Evolutionary conservation across 2,797 vertebrate species (phyloP).

Genomic region (Chlorospingus flavigularis): DNA sequence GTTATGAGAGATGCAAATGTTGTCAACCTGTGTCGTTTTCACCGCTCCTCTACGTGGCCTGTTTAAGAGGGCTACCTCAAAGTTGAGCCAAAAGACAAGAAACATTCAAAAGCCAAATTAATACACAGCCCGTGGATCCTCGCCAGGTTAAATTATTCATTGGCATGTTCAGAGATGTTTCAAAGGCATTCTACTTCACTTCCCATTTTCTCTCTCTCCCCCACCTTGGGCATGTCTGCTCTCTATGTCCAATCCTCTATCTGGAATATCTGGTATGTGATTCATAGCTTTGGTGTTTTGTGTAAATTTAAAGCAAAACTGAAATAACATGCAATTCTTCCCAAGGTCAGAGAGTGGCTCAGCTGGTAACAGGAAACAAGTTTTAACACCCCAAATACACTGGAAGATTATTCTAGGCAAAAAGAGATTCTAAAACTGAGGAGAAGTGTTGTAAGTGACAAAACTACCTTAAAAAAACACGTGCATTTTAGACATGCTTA

Average conservation of each 20-base stretch:
- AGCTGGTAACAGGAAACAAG: not conserved
- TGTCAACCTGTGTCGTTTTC: not conserved
- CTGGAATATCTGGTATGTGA: not conserved
- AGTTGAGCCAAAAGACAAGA: not conserved
- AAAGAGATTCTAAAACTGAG: not conserved
- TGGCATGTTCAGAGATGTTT: constrained; percentile 11
- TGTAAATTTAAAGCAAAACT: not conserved
- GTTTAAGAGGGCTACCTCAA: not conserved
- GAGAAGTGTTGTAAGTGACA: not conserved
- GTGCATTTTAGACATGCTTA: not conserved
- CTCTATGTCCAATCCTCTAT: not conserved
- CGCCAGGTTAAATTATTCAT: constrained; percentile 28
- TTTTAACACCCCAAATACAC: not conserved
- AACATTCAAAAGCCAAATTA: not conserved
- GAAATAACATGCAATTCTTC: not conserved
- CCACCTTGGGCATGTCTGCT: not conserved
- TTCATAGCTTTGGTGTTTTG: not conserved
- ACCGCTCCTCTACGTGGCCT: not conserved
- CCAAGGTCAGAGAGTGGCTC: not conserved
- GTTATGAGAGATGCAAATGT: not conserved
- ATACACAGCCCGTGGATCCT: not conserved
- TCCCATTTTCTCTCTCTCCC: not conserved
- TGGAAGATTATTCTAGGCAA: not conserved
- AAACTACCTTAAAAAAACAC: not conserved
- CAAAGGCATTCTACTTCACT: not conserved